Conservation (phyloP, 2,888 invertebrate genomes). For the Congeria kusceri region DNA sequence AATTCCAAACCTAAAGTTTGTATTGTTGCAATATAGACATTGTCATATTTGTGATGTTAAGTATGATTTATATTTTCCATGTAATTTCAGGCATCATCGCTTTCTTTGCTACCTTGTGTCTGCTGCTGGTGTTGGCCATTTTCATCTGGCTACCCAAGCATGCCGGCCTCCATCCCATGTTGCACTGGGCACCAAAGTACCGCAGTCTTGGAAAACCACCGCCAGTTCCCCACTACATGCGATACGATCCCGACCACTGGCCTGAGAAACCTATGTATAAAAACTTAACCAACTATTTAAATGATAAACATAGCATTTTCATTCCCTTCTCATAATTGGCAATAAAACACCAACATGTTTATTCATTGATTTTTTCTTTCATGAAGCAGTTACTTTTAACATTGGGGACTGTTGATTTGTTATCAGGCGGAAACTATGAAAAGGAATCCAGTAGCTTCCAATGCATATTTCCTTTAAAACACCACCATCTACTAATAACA, state of each 20-base stretch:
- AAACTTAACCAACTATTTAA: neutral
- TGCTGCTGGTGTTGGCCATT: conserved; percentile 81
- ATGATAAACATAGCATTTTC: conserved; percentile 4
- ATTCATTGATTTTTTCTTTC: neutral
- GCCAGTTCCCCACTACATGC: conserved; percentile 78
- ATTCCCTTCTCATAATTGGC: neutral
- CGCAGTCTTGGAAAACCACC: conserved; percentile 82
- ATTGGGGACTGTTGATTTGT: too few species aligned
- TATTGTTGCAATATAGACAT: neutral
- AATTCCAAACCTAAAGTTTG: neutral
- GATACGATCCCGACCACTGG: conserved; percentile 81
- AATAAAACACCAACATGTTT: neutral
- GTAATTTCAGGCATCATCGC: conserved; percentile 76
- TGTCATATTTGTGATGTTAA: too few species aligned
- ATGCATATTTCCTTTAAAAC: too few species aligned
- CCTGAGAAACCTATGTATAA: conserved; percentile 67
- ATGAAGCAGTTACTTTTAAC: too few species aligned
- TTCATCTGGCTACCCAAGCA: conserved; percentile 82
- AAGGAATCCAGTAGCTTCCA: too few species aligned
- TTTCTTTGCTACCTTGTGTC: conserved; percentile 79
- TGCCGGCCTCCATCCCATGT: conserved; percentile 83
- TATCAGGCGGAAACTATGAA: too few species aligned
- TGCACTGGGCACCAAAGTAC: conserved; percentile 83
- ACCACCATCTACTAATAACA: too few species aligned
- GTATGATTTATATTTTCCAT: too few species aligned